Conservation (phyloP, 2,888 invertebrate species). For the Cataglyphis altisquamis region DNA sequence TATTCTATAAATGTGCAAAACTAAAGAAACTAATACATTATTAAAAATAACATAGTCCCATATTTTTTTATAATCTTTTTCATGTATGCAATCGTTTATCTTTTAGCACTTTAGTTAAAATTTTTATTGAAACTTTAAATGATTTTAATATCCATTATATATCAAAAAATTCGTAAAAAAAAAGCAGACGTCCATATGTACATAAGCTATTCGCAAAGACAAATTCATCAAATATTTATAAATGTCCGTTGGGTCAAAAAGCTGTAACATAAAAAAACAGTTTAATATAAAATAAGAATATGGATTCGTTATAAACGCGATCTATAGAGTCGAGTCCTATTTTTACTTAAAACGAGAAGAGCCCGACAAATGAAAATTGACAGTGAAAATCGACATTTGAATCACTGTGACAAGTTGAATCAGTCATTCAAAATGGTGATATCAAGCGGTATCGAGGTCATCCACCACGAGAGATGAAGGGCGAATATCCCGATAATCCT, state of each 20-base stretch:
- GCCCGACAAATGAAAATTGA: neutral
- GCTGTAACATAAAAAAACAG: constrained; percentile 21
- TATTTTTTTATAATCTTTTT: neutral
- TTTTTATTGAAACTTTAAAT: neutral
- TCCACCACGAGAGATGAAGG: constrained; percentile 60
- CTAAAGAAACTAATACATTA: neutral
- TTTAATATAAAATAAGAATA: constrained; percentile 65
- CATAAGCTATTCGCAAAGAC: neutral
- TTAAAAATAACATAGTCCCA: neutral
- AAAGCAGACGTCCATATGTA: neutral
- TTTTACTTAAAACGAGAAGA: neutral
- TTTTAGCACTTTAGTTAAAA: neutral
- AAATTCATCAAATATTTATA: neutral
- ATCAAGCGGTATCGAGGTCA: constrained; percentile 51
- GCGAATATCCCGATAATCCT: constrained; percentile 77
- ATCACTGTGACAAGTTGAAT: constrained; percentile 9
- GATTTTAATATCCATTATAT: neutral
- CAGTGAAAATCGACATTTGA: constrained; percentile 14
- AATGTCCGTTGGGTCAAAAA: constrained; percentile 11
- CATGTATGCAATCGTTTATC: neutral
- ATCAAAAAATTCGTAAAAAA: neutral
- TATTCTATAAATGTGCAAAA: neutral
- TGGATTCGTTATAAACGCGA: constrained; percentile 77
- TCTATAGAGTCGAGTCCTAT: constrained; percentile 77
- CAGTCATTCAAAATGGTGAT: constrained; percentile 29